Evolutionary conservation across 2,888 invertebrate genomes (phyloP).

Genomic region (Plemyria rubiginata): DNA sequence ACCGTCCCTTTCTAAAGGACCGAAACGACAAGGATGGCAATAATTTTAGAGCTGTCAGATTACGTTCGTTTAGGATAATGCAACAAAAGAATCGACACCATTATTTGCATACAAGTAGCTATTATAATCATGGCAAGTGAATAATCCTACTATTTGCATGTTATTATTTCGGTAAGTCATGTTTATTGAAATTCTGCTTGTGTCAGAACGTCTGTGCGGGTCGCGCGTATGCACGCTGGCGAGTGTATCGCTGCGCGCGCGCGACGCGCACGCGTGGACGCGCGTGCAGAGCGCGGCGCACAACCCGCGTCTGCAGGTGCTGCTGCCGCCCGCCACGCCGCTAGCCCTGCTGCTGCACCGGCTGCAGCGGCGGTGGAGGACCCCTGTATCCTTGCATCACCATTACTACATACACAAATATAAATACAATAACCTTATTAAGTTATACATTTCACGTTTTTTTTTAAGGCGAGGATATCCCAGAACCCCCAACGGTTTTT

Average conservation of each 20-base stretch:
- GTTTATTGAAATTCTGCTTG: slow-evolving; percentile 39
- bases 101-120: slow-evolving; percentile 70
- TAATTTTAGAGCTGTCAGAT: too few relatives aligned
- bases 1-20: too few relatives aligned
- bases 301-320: slow-evolving; percentile 90
- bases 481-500: too few relatives aligned
- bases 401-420: too few relatives aligned
- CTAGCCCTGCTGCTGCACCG: slow-evolving; percentile 86
- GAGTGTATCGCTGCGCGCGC: slow-evolving; percentile 90
- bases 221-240: slow-evolving; percentile 92
- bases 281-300: slow-evolving; percentile 94
- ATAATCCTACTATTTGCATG: slow-evolving; percentile 66
- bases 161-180: slow-evolving; percentile 43
- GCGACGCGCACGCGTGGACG: slow-evolving; percentile 91
- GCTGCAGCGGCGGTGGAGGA: slow-evolving; percentile 90
- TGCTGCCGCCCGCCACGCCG: slow-evolving; percentile 88
- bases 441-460: too few relatives aligned
- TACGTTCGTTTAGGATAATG: too few relatives aligned
- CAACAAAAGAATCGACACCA: too few relatives aligned
- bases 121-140: slow-evolving; percentile 71
- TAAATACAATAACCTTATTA: too few relatives aligned
- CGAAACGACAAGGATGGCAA: too few relatives aligned
- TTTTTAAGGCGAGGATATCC: too few relatives aligned
- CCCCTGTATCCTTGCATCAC: slow-evolving; percentile 40
- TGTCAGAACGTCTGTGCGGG: slow-evolving; percentile 85